phyloP scores from a whole-genome alignment of 2,113 vertebrate species.

The Cyanocitta stelleri region DNA sequence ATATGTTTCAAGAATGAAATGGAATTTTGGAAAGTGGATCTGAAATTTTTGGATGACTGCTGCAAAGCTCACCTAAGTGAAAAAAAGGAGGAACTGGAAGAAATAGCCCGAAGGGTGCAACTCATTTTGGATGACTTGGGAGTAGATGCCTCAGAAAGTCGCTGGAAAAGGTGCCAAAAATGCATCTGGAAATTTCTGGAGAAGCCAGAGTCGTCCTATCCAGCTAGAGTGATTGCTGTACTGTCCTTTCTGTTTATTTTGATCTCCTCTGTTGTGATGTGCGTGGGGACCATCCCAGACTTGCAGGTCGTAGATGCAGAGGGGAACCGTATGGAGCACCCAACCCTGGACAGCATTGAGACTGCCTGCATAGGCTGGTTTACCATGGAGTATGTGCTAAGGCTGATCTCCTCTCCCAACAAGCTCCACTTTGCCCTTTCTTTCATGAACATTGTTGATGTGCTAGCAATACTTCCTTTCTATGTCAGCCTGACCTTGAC shows the following conservation, averaged over 20 bases:
- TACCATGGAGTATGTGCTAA: conserved; percentile 88
- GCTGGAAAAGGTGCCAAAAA: conserved; percentile 84
- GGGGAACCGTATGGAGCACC: conserved; percentile 89
- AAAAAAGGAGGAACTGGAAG: conserved; percentile 91
- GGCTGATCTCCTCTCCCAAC: conserved; percentile 87
- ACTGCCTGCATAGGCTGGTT: conserved; percentile 95
- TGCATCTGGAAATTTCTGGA: conserved; percentile 93
- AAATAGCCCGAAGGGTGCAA: conserved; percentile 90
- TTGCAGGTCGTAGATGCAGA: conserved; percentile 85
- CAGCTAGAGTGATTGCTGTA: conserved; percentile 85
- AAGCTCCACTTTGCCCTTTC: conserved; percentile 87
- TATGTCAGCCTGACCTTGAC: conserved; percentile 90
- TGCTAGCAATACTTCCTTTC: conserved; percentile 91
- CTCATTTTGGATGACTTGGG: conserved; percentile 90
- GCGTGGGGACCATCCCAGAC: conserved; percentile 92
- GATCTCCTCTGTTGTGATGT: conserved; percentile 91
- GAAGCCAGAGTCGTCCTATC: conserved; percentile 89
- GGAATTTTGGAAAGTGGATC: conserved; percentile 98
- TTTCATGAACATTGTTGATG: conserved; percentile 94
- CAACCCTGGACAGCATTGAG: conserved; percentile 88
- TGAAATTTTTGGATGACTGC: conserved; percentile 89
- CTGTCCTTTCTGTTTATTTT: conserved; percentile 91
- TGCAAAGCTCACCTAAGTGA: conserved; percentile 90
- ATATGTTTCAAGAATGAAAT: conserved; percentile 97
- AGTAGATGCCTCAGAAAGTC: conserved; percentile 74